phyloP scores from a whole-genome alignment of 2,888 invertebrate species.

The Diarsia mendica region DNA sequence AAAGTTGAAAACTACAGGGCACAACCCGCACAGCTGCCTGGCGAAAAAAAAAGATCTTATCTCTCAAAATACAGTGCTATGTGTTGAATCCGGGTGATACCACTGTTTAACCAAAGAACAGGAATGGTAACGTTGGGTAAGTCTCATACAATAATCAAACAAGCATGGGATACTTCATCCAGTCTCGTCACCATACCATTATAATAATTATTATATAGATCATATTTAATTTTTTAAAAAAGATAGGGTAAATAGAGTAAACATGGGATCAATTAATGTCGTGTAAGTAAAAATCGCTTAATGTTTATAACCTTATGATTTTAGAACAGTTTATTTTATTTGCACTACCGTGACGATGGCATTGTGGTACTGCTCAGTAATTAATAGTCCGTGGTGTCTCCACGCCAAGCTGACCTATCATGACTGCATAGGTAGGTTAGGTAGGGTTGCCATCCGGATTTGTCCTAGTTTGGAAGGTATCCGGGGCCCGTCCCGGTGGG shows the following conservation, averaged over 20 bases:
- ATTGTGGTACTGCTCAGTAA: constrained; percentile 5
- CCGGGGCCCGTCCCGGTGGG: too few relatives aligned
- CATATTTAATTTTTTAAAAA: too few relatives aligned
- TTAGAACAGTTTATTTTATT: neutral
- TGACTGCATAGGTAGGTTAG: neutral
- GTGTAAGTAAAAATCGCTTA: neutral
- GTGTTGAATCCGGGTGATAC: too few relatives aligned
- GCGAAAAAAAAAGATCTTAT: too few relatives aligned
- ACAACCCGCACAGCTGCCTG: too few relatives aligned
- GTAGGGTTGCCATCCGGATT: too few relatives aligned
- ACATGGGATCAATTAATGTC: neutral
- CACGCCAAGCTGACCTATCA: neutral
- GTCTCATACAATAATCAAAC: neutral
- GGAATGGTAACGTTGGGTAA: neutral
- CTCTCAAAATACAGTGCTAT: too few relatives aligned
- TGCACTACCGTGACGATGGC: too few relatives aligned
- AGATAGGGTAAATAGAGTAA: neutral
- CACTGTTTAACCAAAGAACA: too few relatives aligned
- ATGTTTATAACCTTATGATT: neutral
- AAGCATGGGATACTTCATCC: neutral
- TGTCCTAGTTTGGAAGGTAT: too few relatives aligned
- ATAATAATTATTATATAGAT: too few relatives aligned
- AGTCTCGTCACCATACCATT: neutral
- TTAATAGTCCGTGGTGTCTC: neutral
- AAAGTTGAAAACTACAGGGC: too few relatives aligned